These are phyloP conservation scores for Sabatieria punctata DNA, from an alignment of 2,888 invertebrate genomes.

Conservation along the genomic window DNA sequence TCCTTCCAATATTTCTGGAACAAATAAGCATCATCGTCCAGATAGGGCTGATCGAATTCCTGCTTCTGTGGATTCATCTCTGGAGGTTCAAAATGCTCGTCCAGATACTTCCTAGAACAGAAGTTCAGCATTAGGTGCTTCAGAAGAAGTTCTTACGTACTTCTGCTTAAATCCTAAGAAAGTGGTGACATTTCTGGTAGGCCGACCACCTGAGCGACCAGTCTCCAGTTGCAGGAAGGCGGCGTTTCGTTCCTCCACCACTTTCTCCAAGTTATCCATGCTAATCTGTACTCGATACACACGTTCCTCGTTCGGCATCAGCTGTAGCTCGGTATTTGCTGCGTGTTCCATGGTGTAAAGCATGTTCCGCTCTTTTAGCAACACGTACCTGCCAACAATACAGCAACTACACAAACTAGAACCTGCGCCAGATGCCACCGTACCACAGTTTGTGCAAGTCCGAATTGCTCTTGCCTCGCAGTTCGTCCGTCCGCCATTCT, in stretches of 20 bases:
- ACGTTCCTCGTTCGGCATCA: slow-evolving; percentile 27
- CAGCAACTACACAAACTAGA: slow-evolving; percentile 3
- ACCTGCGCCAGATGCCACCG: slow-evolving; percentile 11
- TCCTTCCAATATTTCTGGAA: slow-evolving; percentile 9
- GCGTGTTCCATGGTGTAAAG: slow-evolving; percentile 65
- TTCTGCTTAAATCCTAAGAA: slow-evolving; percentile 3
- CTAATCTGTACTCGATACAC: slow-evolving; percentile 47
- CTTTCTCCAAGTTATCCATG: slow-evolving; percentile 76
- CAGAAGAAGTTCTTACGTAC: not conserved
- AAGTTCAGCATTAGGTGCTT: not conserved
- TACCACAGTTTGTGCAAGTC: slow-evolving; percentile 96
- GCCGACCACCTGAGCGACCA: slow-evolving; percentile 45
- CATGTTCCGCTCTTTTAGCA: slow-evolving; percentile 93
- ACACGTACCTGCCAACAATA: slow-evolving; percentile 45
- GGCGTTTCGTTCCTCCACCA: slow-evolving; percentile 73
- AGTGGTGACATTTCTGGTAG: slow-evolving; percentile 12
- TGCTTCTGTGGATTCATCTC: not conserved
- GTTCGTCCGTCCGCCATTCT: slow-evolving; percentile 70
- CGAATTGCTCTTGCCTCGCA: slow-evolving; percentile 77
- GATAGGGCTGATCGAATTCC: slow-evolving; percentile 4
- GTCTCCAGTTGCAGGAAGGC: slow-evolving; percentile 78
- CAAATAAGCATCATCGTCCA: slow-evolving; percentile 4
- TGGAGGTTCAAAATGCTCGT: no score
- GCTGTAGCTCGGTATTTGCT: slow-evolving; percentile 42
- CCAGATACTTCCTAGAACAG: not conserved